Conservation (phyloP, 2,113 vertebrate species). For the Prolemur simus region DNA sequence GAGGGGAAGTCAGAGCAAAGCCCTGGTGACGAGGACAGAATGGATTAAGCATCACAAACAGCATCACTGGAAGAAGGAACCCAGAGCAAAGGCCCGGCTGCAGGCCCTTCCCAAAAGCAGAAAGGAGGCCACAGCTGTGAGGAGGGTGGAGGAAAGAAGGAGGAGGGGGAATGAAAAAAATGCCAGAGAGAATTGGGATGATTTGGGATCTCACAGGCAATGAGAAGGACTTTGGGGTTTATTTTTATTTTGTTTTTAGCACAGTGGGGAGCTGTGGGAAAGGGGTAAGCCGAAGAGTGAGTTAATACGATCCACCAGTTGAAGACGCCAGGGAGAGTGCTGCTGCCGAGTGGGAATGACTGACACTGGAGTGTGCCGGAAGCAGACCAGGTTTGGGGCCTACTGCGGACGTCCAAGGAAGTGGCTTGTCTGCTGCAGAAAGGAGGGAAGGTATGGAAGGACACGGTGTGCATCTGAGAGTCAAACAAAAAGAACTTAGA, state of each 20-base stretch:
- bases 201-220: no score
- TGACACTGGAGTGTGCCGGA: no score
- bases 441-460: not conserved
- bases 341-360: not conserved
- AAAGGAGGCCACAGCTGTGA: no score
- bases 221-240: not conserved
- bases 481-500: not conserved
- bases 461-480: not conserved
- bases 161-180: no score
- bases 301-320: accelerated
- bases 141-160: not conserved
- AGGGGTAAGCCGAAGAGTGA: not conserved
- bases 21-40: not conserved
- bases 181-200: not conserved
- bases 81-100: not conserved
- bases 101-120: not conserved
- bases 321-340: not conserved
- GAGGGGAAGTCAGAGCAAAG: not conserved
- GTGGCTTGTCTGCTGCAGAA: not conserved
- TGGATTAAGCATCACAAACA: not conserved
- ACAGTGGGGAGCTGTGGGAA: not conserved
- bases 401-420: not conserved
- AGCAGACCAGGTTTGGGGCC: no score
- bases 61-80: not conserved
- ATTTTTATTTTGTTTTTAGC: not conserved